Conservation (phyloP, 1,140 invertebrate genomes). For the Streblospio benedicti region DNA sequence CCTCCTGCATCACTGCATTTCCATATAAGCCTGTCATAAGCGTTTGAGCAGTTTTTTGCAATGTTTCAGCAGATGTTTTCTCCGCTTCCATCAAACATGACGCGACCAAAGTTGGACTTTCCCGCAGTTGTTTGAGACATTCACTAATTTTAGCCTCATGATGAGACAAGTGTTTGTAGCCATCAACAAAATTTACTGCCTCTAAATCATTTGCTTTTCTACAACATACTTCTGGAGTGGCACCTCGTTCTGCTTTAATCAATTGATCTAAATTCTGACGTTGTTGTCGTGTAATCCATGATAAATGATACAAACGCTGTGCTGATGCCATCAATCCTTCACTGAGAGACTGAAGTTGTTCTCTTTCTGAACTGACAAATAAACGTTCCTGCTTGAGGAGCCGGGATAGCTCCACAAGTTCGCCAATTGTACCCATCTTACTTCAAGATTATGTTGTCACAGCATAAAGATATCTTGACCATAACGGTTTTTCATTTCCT, state of each 20-base stretch:
- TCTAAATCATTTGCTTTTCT: constrained; percentile 64
- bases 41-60: constrained; percentile 44
- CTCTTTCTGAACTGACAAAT: constrained; percentile 63
- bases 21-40: constrained; percentile 75
- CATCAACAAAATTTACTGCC: constrained; percentile 74
- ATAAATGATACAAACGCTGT: constrained; percentile 62
- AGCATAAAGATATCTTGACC: no score
- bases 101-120: constrained; percentile 71
- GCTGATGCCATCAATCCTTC: constrained; percentile 56
- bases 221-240: constrained; percentile 50
- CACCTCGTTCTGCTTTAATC: constrained; percentile 64
- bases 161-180: constrained; percentile 61
- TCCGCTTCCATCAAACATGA: constrained; percentile 72
- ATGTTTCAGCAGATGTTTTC: constrained; percentile 49
- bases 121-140: constrained; percentile 63
- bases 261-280: constrained; percentile 72
- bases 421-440: constrained; percentile 23
- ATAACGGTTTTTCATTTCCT: no score
- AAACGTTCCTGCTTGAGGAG: constrained; percentile 64
- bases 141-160: constrained; percentile 71
- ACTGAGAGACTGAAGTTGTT: constrained; percentile 63
- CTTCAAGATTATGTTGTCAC: no score
- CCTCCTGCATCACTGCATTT: constrained; percentile 68
- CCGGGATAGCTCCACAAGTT: constrained; percentile 61
- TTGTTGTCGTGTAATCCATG: constrained; percentile 83